A percentile compares a stretch with the other conserved stretches of the same genome.
These are phyloP conservation scores for Megaptera novaeangliae DNA, from an alignment of 2,113 vertebrate species.

Conservation along the genomic window DNA sequence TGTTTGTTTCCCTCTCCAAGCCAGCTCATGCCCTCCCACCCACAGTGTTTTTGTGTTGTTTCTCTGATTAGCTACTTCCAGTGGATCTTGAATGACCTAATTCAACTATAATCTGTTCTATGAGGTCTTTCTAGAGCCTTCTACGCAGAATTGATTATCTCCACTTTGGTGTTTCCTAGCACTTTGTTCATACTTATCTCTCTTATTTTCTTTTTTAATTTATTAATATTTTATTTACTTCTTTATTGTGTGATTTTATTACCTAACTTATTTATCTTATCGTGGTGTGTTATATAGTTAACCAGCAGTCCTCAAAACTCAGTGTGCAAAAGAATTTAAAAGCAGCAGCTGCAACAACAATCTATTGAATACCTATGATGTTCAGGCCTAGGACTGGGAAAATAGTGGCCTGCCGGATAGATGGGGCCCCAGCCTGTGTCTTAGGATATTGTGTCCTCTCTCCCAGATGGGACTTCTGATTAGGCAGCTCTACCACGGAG, in stretches of 20 bases:
- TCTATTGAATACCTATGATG: background rate
- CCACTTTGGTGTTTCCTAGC: background rate
- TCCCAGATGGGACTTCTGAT: background rate
- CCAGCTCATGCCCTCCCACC: background rate
- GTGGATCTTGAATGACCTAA: background rate
- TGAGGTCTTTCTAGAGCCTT: constrained; percentile 8
- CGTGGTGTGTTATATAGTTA: background rate
- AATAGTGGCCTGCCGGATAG: background rate
- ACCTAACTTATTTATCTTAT: background rate
- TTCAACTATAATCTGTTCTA: background rate
- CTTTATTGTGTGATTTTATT: background rate
- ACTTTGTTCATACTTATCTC: background rate
- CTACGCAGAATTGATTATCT: background rate
- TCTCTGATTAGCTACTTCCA: background rate
- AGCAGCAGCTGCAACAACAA: background rate
- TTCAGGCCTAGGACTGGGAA: background rate
- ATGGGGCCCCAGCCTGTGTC: background rate
- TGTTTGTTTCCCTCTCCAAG: background rate
- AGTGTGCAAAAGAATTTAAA: background rate
- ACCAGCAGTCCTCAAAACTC: background rate
- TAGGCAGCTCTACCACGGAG: background rate
- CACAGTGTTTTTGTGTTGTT: background rate
- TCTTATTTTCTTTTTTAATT: background rate
- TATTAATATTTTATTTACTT: background rate
- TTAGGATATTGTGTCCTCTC: background rate